A percentile compares a stretch with the other conserved stretches of the same genome.
phyloP scores from a whole-genome alignment of 2,797 vertebrate species.

The Epinephelus malabaricus region DNA sequence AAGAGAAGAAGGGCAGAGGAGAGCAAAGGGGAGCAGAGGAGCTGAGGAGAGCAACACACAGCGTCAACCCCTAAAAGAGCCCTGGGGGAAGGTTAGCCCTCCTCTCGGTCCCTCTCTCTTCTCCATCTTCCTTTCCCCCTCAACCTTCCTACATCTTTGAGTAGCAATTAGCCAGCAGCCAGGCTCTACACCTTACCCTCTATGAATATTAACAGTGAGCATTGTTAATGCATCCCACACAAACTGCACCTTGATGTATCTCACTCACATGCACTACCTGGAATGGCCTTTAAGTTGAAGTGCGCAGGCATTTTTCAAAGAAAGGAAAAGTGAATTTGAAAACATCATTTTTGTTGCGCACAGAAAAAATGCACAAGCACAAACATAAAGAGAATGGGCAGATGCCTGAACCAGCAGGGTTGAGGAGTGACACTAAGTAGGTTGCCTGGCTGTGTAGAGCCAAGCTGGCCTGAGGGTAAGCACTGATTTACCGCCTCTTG shows the following conservation, averaged over 20 bases:
- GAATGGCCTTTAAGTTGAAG: conserved; percentile 34
- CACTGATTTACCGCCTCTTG: conserved; percentile 78
- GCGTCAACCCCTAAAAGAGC: conserved; percentile 76
- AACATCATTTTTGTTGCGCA: conserved; percentile 25
- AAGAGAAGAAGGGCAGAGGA: conserved; percentile 69
- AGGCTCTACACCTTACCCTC: conserved; percentile 51
- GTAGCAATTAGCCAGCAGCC: conserved; percentile 76
- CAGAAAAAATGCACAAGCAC: conserved; percentile 33
- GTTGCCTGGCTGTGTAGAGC: conserved; percentile 65
- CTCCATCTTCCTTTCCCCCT: conserved; percentile 24
- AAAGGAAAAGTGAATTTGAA: conserved; percentile 42
- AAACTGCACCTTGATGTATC: conserved; percentile 30
- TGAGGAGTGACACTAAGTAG: conserved; percentile 71
- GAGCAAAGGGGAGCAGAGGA: conserved; percentile 67
- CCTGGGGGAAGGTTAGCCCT: conserved; percentile 83
- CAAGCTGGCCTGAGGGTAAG: conserved; percentile 75
- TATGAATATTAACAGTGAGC: conserved; percentile 70
- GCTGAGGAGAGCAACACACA: conserved; percentile 62
- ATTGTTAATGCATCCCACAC: conserved; percentile 35
- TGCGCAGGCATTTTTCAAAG: conserved; percentile 27
- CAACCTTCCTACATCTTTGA: conserved; percentile 61
- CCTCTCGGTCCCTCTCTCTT: conserved; percentile 52
- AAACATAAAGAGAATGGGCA: conserved; percentile 38
- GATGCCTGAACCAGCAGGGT: conserved; percentile 50
- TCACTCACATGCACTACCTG: conserved; percentile 9